Evolutionary conservation across 2,797 vertebrate species (phyloP).

Genomic region (Chelmon rostratus): DNA sequence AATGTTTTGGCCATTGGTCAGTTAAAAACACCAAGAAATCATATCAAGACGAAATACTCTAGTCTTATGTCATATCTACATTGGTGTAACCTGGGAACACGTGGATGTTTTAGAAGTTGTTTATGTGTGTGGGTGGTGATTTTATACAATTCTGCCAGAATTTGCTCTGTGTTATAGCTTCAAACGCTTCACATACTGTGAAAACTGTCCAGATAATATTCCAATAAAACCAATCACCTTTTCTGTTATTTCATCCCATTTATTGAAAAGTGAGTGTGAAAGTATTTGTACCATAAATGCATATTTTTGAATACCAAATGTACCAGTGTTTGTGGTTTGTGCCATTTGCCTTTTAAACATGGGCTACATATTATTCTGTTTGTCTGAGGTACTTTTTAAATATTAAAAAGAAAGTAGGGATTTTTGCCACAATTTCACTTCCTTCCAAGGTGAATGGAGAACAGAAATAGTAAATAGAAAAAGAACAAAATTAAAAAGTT

Average conservation of each 20-base stretch:
- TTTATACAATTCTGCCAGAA: neutral
- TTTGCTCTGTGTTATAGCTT: neutral
- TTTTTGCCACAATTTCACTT: neutral
- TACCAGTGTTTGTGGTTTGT: conserved; percentile 8
- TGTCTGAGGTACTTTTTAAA: neutral
- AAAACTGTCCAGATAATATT: neutral
- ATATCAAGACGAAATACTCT: neutral
- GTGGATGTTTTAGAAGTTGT: neutral
- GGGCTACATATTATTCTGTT: neutral
- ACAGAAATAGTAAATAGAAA: neutral
- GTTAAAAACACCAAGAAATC: neutral
- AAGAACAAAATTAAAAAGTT: neutral
- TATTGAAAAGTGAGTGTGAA: conserved; percentile 19
- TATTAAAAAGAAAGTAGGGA: neutral
- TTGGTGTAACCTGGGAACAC: neutral
- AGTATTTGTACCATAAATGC: conserved; percentile 5
- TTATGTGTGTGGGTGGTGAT: neutral
- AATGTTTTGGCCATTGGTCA: neutral
- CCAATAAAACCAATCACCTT: neutral
- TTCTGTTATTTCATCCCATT: neutral
- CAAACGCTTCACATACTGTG: neutral
- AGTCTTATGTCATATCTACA: neutral
- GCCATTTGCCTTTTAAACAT: neutral
- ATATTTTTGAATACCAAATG: conserved; percentile 26
- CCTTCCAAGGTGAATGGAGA: neutral